Evolutionary conservation across 2,113 vertebrate species (phyloP).

Genomic region (Mionectes macconnelli): DNA sequence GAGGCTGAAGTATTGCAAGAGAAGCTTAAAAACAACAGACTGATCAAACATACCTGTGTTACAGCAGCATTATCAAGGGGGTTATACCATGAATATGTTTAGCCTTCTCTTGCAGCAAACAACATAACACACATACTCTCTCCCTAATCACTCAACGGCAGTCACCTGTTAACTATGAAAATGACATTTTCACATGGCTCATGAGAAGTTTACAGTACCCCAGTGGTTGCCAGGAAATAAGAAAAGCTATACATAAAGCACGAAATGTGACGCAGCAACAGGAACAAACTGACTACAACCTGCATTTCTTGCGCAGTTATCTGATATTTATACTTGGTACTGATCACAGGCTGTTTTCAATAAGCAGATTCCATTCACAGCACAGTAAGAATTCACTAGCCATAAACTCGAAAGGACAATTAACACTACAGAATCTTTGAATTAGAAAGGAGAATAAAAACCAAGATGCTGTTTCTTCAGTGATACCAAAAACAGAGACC

Average conservation of each 20-base stretch:
- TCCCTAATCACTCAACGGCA: neutral
- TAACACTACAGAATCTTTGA: neutral
- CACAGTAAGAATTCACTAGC: neutral
- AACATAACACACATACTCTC: neutral
- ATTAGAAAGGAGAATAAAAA: neutral
- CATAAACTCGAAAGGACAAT: neutral
- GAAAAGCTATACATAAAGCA: neutral
- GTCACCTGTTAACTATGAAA: neutral
- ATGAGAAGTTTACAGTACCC: neutral
- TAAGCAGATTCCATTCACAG: neutral
- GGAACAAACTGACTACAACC: neutral
- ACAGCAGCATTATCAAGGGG: neutral
- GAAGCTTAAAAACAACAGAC: neutral
- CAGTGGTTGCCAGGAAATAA: neutral
- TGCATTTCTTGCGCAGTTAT: neutral
- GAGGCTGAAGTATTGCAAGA: neutral
- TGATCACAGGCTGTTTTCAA: neutral
- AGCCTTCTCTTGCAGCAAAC: neutral
- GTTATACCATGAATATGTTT: neutral
- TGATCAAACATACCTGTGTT: neutral
- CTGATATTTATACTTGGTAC: neutral
- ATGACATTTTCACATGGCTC: neutral
- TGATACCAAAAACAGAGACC: neutral
- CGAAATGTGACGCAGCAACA: neutral
- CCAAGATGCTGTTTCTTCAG: neutral